Evolutionary conservation across 2,113 vertebrate species (phyloP).

Genomic region (Felis catus): DNA sequence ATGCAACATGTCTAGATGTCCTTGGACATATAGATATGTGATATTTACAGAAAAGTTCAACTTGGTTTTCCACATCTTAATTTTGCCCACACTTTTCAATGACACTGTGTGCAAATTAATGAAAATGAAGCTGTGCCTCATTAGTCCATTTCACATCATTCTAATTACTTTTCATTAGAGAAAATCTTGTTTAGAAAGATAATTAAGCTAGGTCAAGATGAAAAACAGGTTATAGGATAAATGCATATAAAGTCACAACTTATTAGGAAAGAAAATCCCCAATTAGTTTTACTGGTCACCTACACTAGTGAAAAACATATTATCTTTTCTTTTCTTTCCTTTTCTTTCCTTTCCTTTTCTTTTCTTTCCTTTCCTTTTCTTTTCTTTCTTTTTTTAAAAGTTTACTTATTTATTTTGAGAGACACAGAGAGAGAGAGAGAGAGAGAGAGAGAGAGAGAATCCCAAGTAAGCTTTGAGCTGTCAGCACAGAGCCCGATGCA

Average conservation of each 20-base stretch:
- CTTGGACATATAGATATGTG: background rate
- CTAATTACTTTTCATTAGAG: conserved; percentile 76
- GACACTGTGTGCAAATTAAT: conserved; percentile 68
- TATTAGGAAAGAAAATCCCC: background rate
- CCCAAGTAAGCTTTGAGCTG: too few species aligned
- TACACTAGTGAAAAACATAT: background rate
- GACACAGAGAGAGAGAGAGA: too few species aligned
- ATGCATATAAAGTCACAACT: background rate
- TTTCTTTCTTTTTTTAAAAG: background rate
- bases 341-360: too few species aligned
- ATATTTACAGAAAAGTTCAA: conserved; percentile 27
- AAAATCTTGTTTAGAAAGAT: conserved; percentile 72
- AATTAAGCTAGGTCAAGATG: conserved; percentile 78
- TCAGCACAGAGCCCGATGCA: too few species aligned
- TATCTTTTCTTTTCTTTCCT: too few species aligned
- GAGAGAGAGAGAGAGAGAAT: too few species aligned
- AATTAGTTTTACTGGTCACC: background rate
- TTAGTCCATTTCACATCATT: conserved; percentile 77
- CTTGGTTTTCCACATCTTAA: conserved; percentile 54
- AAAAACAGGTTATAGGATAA: conserved; percentile 67
- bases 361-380: background rate
- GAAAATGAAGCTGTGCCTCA: conserved; percentile 69
- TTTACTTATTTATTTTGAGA: too few species aligned
- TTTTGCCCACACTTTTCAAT: conserved; percentile 71
- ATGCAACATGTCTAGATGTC: background rate